Evolutionary conservation across 2,888 invertebrate genomes (phyloP), one percentile per base, ranked within the genome.

Genomic region (Syrphus vitripennis): DNA sequence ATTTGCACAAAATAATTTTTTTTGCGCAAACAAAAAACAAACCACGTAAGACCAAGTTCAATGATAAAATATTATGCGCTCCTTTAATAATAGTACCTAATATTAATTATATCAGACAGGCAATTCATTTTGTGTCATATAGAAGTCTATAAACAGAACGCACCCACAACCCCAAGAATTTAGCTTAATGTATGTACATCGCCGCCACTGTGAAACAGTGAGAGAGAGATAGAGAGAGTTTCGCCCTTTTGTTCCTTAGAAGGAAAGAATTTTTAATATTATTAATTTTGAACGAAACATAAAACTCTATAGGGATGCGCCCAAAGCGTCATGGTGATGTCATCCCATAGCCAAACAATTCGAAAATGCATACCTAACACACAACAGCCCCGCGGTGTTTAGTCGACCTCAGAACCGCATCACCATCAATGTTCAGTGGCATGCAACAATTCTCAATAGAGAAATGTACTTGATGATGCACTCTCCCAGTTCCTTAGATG

Each of bases 271-370:
- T 77, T 77, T 78, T 82, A 82, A 86, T 86, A 78, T 82, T 40
- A 70, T 74, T 86, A 77, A 78, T 74, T 74, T 19, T 24, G 55
- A 76, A 40, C 50, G 29, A 67, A 53, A 31, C 45, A 50, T 45
- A 24, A 55, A 77, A 59, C 86, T 86, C 72, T 50, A 34, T 59
- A 70, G 86, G 86, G 86, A 82, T 77, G 77, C 81, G 34, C 72
- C 81, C 76, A 55, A 70, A 78, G 63, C 67, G 76, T 80, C 63
- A 29, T 40, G 21, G 50, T 86, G 86, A 82, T 78, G 74, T 86
- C 86, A 86, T 78, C 12, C 57, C 50, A 2, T 4, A 69, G 81
- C n/a, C 71, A 24, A 67, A 55, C 57, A 24, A 21, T 26, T 63
- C 24, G 16, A 67, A 74, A 50, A 69, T 70, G 19, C 55, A 59